A percentile compares a stretch with the other conserved stretches of the same genome.
phyloP scores from a whole-genome alignment of 2,888 invertebrate genomes.

The Allacma fusca region DNA sequence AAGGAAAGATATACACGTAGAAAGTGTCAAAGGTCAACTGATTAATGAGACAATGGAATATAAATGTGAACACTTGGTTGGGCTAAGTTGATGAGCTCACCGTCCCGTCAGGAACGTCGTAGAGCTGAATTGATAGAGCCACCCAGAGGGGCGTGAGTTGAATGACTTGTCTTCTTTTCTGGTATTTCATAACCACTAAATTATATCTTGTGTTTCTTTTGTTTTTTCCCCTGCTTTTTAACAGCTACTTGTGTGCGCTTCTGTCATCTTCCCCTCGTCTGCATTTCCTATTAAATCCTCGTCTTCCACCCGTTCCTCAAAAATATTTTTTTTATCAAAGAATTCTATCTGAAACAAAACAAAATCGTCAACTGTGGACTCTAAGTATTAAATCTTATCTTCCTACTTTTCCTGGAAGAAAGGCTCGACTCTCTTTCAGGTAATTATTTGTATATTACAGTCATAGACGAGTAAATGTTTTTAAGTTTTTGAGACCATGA shows the following conservation, averaged over 20 bases:
- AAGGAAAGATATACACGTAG: slow-evolving; percentile 23
- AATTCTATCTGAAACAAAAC: no score
- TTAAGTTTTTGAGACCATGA: no score
- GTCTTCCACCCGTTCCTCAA: no score
- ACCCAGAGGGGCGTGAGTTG: slow-evolving; percentile 40
- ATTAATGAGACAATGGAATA: slow-evolving; percentile 36
- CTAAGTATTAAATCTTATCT: no score
- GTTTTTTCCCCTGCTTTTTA: slow-evolving; percentile 1
- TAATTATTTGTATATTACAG: no score
- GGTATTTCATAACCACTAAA: slow-evolving; percentile 28
- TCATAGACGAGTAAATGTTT: no score
- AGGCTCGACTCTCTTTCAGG: no score
- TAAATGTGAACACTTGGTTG: background rate
- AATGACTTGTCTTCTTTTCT: slow-evolving; percentile 33
- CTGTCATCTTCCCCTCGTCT: slow-evolving; percentile 1
- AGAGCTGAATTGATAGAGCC: slow-evolving; percentile 29
- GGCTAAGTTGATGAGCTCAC: slow-evolving; percentile 23
- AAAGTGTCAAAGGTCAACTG: slow-evolving; percentile 36
- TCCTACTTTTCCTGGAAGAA: no score
- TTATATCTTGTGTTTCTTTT: slow-evolving; percentile 21
- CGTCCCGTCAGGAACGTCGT: slow-evolving; percentile 10
- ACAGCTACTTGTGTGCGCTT: slow-evolving; percentile 16
- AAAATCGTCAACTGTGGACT: no score
- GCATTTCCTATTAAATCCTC: slow-evolving; percentile 12
- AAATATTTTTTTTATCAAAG: no score